Conservation (phyloP, 2,113 vertebrate species). For the Odocoileus hemionus region DNA sequence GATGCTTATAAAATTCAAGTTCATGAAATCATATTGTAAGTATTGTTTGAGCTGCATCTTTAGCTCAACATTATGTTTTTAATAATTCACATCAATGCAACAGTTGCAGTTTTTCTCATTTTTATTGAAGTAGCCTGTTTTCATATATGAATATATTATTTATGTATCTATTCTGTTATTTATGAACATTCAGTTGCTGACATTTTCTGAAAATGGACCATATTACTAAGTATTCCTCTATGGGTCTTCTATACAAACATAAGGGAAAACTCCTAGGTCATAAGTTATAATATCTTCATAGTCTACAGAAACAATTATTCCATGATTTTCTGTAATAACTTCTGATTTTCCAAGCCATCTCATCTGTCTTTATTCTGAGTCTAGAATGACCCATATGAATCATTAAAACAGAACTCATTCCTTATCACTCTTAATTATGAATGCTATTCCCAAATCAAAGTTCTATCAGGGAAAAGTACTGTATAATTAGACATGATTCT, state of each 20-base stretch:
- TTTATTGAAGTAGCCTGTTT: background rate
- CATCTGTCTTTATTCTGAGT: background rate
- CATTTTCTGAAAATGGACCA: background rate
- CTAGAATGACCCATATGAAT: background rate
- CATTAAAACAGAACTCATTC: background rate
- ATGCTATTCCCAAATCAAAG: background rate
- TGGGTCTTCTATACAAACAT: background rate
- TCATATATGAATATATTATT: background rate
- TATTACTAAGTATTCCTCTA: background rate
- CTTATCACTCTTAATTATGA: background rate
- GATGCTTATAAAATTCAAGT: background rate
- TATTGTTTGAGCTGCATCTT: background rate
- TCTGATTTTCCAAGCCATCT: background rate
- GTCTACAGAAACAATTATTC: background rate
- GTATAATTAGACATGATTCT: slow-evolving; percentile 29
- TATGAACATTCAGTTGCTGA: background rate
- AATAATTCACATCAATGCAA: background rate
- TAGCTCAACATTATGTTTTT: background rate
- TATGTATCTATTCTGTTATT: background rate
- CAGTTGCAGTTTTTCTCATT: background rate
- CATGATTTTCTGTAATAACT: background rate
- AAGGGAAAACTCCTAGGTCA: background rate
- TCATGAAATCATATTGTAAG: background rate
- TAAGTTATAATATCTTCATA: background rate
- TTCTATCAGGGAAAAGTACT: background rate